A percentile compares a stretch with the other conserved stretches of the same genome.
phyloP scores from a whole-genome alignment of 2,113 vertebrate genomes.

The Choloepus hoffmanni region DNA sequence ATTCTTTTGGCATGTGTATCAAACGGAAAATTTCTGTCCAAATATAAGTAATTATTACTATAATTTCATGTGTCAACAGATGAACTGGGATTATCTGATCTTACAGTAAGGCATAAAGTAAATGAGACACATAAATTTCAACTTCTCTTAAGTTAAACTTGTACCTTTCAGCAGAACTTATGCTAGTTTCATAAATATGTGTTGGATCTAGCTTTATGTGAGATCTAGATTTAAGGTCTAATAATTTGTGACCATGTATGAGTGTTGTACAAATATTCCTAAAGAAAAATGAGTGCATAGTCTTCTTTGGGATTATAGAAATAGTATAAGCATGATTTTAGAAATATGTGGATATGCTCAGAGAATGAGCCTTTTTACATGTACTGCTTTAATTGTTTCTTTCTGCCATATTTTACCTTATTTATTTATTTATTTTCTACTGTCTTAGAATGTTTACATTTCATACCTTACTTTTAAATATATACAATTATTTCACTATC shows the following conservation, averaged over 20 bases:
- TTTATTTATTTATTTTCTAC: neutral
- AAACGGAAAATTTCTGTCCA: neutral
- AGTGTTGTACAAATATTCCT: neutral
- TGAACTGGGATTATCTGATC: neutral
- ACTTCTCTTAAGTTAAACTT: slow-evolving; percentile 45
- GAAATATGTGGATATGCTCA: neutral
- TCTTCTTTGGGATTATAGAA: neutral
- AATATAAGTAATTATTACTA: neutral
- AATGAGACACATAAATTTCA: neutral
- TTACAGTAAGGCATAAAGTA: neutral
- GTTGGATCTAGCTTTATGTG: neutral
- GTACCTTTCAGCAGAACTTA: neutral
- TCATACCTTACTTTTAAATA: slow-evolving; percentile 69
- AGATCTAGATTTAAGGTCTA: neutral
- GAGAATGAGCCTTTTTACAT: neutral
- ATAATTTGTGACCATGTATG: neutral
- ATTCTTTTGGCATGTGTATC: neutral
- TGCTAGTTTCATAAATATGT: neutral
- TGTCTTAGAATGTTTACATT: slow-evolving; percentile 61
- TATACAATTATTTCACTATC: slow-evolving; percentile 67
- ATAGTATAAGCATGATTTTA: neutral
- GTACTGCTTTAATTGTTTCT: neutral
- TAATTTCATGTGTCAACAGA: slow-evolving; percentile 13
- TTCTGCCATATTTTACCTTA: neutral
- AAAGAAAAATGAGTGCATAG: neutral